Evolutionary conservation across 2,113 vertebrate genomes (phyloP).

Genomic region (Crotophaga sulcirostris): DNA sequence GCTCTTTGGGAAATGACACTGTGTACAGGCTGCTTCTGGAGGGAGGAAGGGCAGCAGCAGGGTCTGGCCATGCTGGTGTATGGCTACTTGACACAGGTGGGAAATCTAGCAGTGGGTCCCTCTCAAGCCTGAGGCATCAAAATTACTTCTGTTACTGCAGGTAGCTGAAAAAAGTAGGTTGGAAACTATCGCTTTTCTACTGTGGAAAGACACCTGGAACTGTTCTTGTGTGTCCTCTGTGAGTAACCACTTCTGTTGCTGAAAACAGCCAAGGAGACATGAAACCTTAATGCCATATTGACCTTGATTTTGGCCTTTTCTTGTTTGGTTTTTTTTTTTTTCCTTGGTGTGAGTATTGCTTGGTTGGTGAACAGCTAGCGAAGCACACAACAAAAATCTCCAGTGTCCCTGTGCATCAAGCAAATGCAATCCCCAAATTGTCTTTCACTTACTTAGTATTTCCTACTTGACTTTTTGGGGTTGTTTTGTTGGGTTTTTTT

Average conservation of each 20-base stretch:
- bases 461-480: background rate
- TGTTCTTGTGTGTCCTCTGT: background rate
- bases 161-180: background rate
- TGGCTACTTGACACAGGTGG: background rate
- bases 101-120: background rate
- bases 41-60: background rate
- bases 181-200: background rate
- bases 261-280: background rate
- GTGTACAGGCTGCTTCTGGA: background rate
- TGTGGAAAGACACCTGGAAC: background rate
- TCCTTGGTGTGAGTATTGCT: background rate
- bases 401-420: background rate
- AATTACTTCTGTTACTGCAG: background rate
- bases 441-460: background rate
- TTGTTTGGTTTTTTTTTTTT: background rate
- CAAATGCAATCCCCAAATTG: background rate
- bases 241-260: background rate
- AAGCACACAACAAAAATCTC: background rate
- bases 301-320: background rate
- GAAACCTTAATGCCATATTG: background rate
- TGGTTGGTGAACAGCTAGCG: background rate
- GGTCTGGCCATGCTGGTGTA: background rate
- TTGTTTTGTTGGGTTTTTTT: too few relatives aligned
- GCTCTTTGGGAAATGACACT: background rate
- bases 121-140: background rate